Evolutionary conservation across 2,113 vertebrate species (phyloP), one percentile per base, ranked within the genome.

Genomic region (Puffinus mauretanicus): DNA sequence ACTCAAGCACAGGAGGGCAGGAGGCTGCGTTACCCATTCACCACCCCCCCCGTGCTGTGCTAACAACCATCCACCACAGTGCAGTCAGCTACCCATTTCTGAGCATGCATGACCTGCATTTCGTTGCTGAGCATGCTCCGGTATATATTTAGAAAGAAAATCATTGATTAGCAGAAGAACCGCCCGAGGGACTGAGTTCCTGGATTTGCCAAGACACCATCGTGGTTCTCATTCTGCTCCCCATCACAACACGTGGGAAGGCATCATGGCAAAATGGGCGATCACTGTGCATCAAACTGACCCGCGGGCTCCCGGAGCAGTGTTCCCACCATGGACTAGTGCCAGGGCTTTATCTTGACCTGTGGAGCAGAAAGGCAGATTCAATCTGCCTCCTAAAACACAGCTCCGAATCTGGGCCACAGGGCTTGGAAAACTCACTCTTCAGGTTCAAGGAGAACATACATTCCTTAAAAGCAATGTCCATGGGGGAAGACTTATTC

Each of bases 391-490:
- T 94, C 88, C 78, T 69, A 66, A 94, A 95, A 82, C 36, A 58
- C 7, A 10, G 86, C 77, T 94, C 73, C 0, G 0, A 80, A 73
- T 85, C 66, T 93, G 86, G 81, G 84, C 71, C 89, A 91, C 73
- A 60, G 61, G 84, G 75, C 89, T 86, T 90, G 89, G 82, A 89
- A 93, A 96, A 95, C 93, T 95, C 91, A 91, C 83, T 94, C 93
- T 94, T 97, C 89, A 90, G 78, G 88, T 96, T 88, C 10, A 27
- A 91, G 91, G 73, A 94, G 78, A 91, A 86, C 26, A 9, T 24
- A 30, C 79, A 95, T 96, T 97, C 96, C 95, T 92, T 86, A 90
- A 93, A 89, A 95, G 91, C 86, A 94, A 91, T 85, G 91, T 88
- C 84, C 95, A 90, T 67, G 78, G 89, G 84, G 82, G 71, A 94